Conservation (phyloP, 2,888 invertebrate genomes). For the Ernsta delagoae region DNA sequence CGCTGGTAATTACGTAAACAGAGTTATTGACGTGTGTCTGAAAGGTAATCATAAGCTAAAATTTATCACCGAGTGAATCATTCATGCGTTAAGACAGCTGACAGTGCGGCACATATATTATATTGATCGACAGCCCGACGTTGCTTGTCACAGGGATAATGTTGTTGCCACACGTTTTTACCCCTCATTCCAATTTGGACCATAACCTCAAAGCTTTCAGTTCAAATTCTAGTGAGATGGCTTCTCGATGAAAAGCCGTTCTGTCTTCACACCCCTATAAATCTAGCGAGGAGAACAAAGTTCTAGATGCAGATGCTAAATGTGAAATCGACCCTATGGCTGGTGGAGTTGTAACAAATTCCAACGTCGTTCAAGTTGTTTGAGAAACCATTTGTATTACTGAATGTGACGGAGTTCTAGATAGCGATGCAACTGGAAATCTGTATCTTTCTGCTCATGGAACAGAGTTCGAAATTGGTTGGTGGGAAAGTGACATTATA, state of each 20-base stretch:
- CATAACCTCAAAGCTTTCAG: slow-evolving; percentile 40
- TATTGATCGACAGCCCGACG: slow-evolving; percentile 84
- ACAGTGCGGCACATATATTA: slow-evolving; percentile 83
- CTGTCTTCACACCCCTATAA: slow-evolving; percentile 56
- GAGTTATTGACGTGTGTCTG: slow-evolving; percentile 81
- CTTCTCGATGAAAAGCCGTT: slow-evolving; percentile 44
- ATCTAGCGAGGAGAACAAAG: slow-evolving; percentile 80
- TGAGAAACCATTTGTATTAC: slow-evolving; percentile 64
- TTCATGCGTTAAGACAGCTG: slow-evolving; percentile 83
- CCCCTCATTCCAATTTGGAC: slow-evolving; percentile 45
- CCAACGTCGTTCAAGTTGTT: slow-evolving; percentile 47
- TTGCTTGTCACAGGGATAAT: slow-evolving; percentile 83
- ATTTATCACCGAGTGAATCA: slow-evolving; percentile 85
- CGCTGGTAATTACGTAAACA: slow-evolving; percentile 80
- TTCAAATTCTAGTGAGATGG: slow-evolving; percentile 48
- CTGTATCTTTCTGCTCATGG: slow-evolving; percentile 23
- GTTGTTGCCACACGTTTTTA: slow-evolving; percentile 72
- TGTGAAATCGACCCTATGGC: slow-evolving; percentile 62
- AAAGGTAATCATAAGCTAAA: slow-evolving; percentile 85
- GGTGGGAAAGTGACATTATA: slow-evolving; percentile 42
- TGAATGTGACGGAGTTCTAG: slow-evolving; percentile 62
- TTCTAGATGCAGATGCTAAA: slow-evolving; percentile 57
- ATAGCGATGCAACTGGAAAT: slow-evolving; percentile 25
- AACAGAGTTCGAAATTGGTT: slow-evolving; percentile 48
- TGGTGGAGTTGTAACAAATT: slow-evolving; percentile 55